A percentile compares a stretch with the other conserved stretches of the same genome.
phyloP scores from a whole-genome alignment of 2,888 invertebrate genomes.

The Epirrhoe alternata region DNA sequence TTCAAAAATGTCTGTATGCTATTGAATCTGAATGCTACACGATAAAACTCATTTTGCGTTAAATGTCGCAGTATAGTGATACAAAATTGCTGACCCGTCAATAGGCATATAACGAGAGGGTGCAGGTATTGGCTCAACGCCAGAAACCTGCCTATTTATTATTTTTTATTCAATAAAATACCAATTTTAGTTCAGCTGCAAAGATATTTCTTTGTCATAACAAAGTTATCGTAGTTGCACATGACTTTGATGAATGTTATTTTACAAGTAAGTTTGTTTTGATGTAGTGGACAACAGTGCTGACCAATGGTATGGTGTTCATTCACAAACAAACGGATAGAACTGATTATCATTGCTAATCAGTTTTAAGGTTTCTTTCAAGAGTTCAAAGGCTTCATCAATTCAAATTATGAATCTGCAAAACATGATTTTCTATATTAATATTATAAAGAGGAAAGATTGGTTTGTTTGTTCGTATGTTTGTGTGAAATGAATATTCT shows the following conservation, averaged over 20 bases:
- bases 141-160: conserved; percentile 20
- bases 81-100: conserved; percentile 6
- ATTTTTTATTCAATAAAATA: conserved; percentile 31
- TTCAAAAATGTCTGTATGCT: too few species aligned
- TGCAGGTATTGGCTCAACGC: conserved; percentile 30
- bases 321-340: too few species aligned
- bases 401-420: too few species aligned
- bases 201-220: conserved; percentile 23
- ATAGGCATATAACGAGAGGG: conserved; percentile 27
- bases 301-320: too few species aligned
- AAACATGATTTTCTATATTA: too few species aligned
- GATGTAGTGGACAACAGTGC: neutral
- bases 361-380: too few species aligned
- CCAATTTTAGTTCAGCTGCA: conserved; percentile 26
- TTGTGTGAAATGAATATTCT: too few species aligned
- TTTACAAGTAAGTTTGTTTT: neutral
- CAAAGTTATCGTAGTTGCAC: conserved; percentile 4
- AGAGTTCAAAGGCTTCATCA: too few species aligned
- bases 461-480: too few species aligned
- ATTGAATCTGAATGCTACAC: neutral
- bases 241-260: neutral
- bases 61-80: conserved; percentile 5
- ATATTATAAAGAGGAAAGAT: too few species aligned
- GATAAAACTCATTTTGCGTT: conserved; percentile 7
- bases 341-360: too few species aligned